A percentile compares a stretch with the other conserved stretches of the same genome.
Evolutionary conservation across 1,140 invertebrate genomes (phyloP).

Genomic region (Aphis craccivora): DNA sequence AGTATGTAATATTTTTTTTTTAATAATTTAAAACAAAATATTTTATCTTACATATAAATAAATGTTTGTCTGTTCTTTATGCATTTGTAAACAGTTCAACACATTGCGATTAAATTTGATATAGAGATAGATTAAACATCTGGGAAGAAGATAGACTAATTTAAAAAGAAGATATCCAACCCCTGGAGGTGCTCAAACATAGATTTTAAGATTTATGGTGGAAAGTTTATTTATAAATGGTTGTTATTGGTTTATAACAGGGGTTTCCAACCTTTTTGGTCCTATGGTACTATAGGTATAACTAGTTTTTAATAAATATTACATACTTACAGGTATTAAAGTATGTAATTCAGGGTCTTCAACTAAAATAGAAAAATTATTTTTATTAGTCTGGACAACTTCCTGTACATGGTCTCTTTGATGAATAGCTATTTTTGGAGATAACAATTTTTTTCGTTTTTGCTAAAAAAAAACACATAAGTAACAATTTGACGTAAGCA

Average conservation of each 20-base stretch:
- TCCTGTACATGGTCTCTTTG: neutral
- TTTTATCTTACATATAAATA: neutral
- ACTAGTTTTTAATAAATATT: neutral
- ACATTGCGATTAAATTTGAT: too few species aligned
- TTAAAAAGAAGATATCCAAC: too few species aligned
- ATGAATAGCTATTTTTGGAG: neutral
- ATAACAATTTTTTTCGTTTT: constrained; percentile 5
- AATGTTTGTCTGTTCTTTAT: too few species aligned
- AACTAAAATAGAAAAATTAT: neutral
- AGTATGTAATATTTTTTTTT: neutral
- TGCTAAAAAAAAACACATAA: neutral
- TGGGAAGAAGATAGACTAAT: too few species aligned
- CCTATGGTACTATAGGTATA: too few species aligned
- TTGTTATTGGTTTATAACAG: too few species aligned
- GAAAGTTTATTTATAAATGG: too few species aligned
- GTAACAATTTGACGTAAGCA: neutral
- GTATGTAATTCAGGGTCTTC: neutral
- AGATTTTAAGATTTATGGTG: too few species aligned
- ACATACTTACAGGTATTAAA: neutral
- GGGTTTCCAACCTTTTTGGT: too few species aligned
- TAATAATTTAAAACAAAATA: neutral
- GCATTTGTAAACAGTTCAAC: too few species aligned
- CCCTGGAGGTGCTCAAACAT: too few species aligned
- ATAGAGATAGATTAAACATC: too few species aligned
- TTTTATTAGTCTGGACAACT: neutral